Base-by-base conservation (phyloP, 2,797 vertebrate genomes). In the Muscicapa comitata region DNA sequence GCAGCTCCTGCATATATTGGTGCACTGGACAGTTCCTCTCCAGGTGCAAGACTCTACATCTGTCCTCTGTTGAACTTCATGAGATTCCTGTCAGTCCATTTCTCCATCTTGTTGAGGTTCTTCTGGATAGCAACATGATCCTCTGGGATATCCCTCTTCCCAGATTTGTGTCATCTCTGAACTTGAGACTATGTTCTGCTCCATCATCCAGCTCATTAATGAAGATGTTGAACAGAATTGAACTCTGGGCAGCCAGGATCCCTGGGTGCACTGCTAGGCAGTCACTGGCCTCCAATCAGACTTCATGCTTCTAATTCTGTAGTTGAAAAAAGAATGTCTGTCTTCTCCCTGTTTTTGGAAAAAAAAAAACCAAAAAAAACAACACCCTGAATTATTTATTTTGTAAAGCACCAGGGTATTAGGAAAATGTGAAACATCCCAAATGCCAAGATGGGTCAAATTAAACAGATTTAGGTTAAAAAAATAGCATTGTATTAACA, bases 1-100 rank as follows among this genome's bases (percentile, higher is more conserved):
- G 24, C 2, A 10, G 11, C 2, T 7, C 25, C 11, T 50, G 17
- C 11, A 7, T 2, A 2, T 31, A 2, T 4, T 40, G 38, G 8
- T 58, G 38, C 9, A 58, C 10, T 17, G 14, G 5, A 2, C 37
- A 79, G 12, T 15, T 86, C 7, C 4, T 63, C 12, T 38, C 6
- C 11, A 28, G 6, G 17, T 65, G 29, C 40, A 50, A 29, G 25
- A 29, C 29, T 50, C 31, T 9, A 7, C 2, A 37, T 9, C 17
- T 72, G 37, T 54, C 24, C 20, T 59, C 45, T 35, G 10, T 3
- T 37, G 28, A 37, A 59, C 3, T 38, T 48, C 50, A 14, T 17
- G 9, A 55, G 9, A 10, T 31, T 80, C 11, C 17, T 76, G 23
- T 50, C 42, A 80, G 16, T 4, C 14, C 15, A 3, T 63, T 53